Evolutionary conservation across 1,140 invertebrate genomes (phyloP), one percentile per base, ranked within the genome.

Genomic region (Zaprionus kolodkinae): DNA sequence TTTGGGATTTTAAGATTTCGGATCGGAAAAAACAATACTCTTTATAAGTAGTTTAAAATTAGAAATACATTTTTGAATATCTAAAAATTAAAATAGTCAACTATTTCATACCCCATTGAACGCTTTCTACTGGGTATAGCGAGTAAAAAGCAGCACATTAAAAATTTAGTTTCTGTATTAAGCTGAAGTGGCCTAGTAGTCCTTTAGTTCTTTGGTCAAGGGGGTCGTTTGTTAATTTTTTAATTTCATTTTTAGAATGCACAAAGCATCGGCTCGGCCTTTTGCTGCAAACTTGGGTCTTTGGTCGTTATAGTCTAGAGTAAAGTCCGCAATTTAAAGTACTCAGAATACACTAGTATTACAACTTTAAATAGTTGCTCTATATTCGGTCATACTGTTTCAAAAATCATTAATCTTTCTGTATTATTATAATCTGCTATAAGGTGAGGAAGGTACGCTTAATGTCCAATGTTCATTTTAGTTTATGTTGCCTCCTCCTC

Each of bases 151-250:
- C n/a, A 9, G 33, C 75, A 52, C 40, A 71, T 66, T 75, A 82
- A 76, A 75, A 79, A 82, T 82, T 82, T 45, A 82, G 71, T 48
- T 78, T 63, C 52, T 76, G 62, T 81, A 81, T 78, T 71, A 82
- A 52, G 38, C 59, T 72, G 55, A 67, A 72, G 61, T 70, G 68
- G 45, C 35, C 48, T 59, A 55, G 71, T 43, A 30, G 52, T 30
- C 52, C 27, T 33, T 33, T 36, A 21, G 50, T 27, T 50, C 17
- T 36, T 17, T 27, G 21, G 35, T 38, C 9, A 54, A 64, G 50
- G 55, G 55, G 50, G 50, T n/a, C 13, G 50, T n/a, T 45, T 10
- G 35, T 64, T 30, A n/a, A 30, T 65, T 43, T 36, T 52, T 40
- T 78, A 74, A 78, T 81, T 81, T 65, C 62, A 43, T 62, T 83